Base-by-base conservation (phyloP, 2,888 invertebrate species). In the Oasisia sp. region DNA sequence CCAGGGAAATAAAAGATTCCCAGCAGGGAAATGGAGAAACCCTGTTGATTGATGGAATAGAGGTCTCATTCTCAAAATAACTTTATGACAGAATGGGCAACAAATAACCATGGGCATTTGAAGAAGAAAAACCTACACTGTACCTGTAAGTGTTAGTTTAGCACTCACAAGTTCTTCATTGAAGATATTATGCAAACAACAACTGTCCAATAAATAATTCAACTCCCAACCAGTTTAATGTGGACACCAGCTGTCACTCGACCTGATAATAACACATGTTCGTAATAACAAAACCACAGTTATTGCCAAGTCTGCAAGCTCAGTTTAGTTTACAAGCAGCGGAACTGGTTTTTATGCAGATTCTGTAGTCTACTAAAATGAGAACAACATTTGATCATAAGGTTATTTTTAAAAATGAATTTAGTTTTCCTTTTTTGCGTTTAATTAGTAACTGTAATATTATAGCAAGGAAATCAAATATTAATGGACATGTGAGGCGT, bases 191-290 rank as follows among this genome's bases (percentile, higher is more conserved):
- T 74, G 74, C 74, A 74, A 74, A 27, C 74, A 74, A 74, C n/a
- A 74, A 74, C 27, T 74, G 74, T 74, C 74, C 74, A 74, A 19
- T 74, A 74, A 74, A 74, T 74, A 74, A 74, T 74, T 74, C 74
- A 74, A 3, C 74, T 74, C 7, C 74, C 3, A 19, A n/a, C n/a
- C 74, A 74, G 74, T 74, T 74, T 19, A 27, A 74, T 74, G 74
- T 74, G 74, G 74, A 74, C 27, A n/a, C 27, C 74, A 74, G 74
- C 74, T 74, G 74, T 74, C 74, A 7, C 27, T 27, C 27, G 14
- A 3, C 74, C 74, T 27, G n/a, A 74, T n/a, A 74, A n/a, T 74
- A 74, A 74, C 74, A 19, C 38, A 38, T 38, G 74, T 2, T 14
- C 50, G 14, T 50, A 50, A 50, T 50, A 50, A 50, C 50, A 50